Evolutionary conservation across 2,113 vertebrate species (phyloP).

Genomic region (Emydura subglobosa): DNA sequence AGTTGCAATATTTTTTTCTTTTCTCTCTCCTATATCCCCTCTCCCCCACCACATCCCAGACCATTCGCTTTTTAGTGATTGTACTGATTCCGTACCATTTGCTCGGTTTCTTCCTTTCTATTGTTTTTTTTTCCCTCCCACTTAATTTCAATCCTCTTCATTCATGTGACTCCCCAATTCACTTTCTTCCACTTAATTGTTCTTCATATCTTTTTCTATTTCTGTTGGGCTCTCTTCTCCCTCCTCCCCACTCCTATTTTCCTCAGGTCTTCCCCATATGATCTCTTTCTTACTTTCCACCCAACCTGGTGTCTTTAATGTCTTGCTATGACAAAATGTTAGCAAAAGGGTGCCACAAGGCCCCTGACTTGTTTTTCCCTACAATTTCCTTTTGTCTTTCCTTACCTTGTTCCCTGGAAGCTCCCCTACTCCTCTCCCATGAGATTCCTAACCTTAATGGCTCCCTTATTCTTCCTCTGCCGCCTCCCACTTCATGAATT

Average conservation of each 20-base stretch:
- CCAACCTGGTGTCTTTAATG: background rate
- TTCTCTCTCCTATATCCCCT: background rate
- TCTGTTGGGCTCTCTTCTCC: background rate
- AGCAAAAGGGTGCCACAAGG: constrained; percentile 63
- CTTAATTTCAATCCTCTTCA: background rate
- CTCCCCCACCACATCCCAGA: background rate
- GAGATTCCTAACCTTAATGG: background rate
- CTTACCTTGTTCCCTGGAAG: background rate
- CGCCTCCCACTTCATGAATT: constrained; percentile 56
- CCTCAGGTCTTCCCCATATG: background rate
- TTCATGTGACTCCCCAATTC: background rate
- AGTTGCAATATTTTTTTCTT: background rate
- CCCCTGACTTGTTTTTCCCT: constrained; percentile 24
- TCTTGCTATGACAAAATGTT: background rate
- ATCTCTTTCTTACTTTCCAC: background rate
- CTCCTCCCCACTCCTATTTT: background rate
- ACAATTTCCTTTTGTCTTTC: background rate
- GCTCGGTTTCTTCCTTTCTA: background rate
- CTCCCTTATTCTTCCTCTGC: background rate
- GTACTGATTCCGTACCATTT: background rate
- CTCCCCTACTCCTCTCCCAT: background rate
- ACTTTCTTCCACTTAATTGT: background rate
- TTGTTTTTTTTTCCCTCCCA: background rate
- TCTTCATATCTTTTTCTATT: background rate
- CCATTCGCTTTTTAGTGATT: background rate